Percentiles rank a stretch among this genome's conserved stretches.
These are phyloP conservation scores for Zaprionus davidi DNA, from an alignment of 1,140 invertebrate genomes.

Conservation along the genomic window DNA sequence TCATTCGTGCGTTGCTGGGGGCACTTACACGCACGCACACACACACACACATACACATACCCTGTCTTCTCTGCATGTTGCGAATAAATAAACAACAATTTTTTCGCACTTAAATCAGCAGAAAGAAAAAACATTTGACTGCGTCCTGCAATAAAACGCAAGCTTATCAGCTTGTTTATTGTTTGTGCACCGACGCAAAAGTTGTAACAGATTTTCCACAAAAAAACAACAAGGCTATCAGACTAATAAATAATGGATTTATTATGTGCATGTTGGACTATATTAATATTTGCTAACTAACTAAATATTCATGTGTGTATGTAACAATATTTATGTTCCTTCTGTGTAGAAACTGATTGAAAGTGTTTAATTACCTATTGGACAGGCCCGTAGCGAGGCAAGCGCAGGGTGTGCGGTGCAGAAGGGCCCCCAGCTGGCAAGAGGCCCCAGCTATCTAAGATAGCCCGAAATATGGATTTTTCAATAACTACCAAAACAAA, in stretches of 20 bases:
- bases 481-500: too few relatives aligned
- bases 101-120: constrained; percentile 20
- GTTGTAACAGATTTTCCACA: constrained; percentile 7
- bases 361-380: neutral
- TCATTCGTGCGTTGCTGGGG: constrained; percentile 19
- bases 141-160: constrained; percentile 32
- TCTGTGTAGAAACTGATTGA: neutral
- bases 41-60: neutral
- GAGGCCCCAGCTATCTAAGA: too few relatives aligned
- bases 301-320: neutral
- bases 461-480: too few relatives aligned
- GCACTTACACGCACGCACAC: neutral
- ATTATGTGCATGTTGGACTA: constrained; percentile 1
- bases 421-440: too few relatives aligned
- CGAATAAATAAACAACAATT: constrained; percentile 14
- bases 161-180: constrained; percentile 45
- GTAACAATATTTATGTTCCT: neutral
- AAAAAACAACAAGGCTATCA: neutral
- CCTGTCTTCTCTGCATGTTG: neutral
- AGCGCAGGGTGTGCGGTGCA: too few relatives aligned
- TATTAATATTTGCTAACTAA: neutral
- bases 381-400: too few relatives aligned
- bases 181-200: constrained; percentile 12
- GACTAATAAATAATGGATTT: constrained; percentile 3
- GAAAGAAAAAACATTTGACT: constrained; percentile 21